Evolutionary conservation across 2,888 invertebrate genomes (phyloP).

Genomic region (Lacanobia oleracea): DNA sequence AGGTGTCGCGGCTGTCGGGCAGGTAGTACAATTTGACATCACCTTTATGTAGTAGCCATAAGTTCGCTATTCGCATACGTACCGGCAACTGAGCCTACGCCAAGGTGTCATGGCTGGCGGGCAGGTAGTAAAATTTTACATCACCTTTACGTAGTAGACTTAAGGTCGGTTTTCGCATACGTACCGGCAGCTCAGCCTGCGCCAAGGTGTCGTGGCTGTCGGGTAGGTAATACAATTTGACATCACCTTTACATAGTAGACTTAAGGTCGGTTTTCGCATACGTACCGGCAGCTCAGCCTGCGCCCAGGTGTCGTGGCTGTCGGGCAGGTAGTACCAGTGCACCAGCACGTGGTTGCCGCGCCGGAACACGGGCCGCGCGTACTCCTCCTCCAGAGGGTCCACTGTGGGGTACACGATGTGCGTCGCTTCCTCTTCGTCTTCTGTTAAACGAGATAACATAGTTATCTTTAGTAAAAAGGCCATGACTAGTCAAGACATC

Average conservation of each 20-base stretch:
- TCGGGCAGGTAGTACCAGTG: slow-evolving; percentile 99
- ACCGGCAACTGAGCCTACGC: background rate
- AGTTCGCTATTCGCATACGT: too few species aligned
- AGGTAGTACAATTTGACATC: too few species aligned
- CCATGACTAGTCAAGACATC: too few species aligned
- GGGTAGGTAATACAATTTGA: background rate
- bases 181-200: background rate
- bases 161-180: background rate
- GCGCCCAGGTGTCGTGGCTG: slow-evolving; percentile 96
- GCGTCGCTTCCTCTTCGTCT: slow-evolving; percentile 97
- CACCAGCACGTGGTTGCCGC: slow-evolving; percentile 95
- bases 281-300: slow-evolving; percentile 86
- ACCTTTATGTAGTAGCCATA: too few species aligned
- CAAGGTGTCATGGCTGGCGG: background rate
- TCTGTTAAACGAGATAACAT: slow-evolving; percentile 81
- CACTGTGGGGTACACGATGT: slow-evolving; percentile 96
- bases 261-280: background rate
- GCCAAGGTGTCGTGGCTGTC: background rate
- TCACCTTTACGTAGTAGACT: too few species aligned
- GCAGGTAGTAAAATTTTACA: background rate
- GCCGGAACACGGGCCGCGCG: slow-evolving; percentile 95
- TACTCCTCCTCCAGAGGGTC: slow-evolving; percentile 97
- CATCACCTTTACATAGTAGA: background rate
- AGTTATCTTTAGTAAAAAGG: background rate
- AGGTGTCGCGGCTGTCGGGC: too few species aligned